phyloP scores from a whole-genome alignment of 2,888 invertebrate genomes.

The Campopleginae sp. region DNA sequence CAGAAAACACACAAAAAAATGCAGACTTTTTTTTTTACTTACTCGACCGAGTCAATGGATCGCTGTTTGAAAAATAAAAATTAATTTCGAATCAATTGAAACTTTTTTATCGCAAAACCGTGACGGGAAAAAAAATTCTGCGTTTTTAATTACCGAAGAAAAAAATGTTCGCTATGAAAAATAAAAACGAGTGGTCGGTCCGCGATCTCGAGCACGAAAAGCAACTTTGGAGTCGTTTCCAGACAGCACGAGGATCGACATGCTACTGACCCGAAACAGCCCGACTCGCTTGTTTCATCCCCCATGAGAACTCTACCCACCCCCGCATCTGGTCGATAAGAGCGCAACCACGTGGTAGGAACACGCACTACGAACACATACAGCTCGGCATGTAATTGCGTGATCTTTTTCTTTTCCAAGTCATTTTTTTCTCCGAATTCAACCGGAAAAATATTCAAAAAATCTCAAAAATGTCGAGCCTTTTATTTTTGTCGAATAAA shows the following conservation, averaged over 20 bases:
- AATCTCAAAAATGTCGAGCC: neutral
- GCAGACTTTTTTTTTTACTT: neutral
- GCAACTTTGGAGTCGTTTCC: slow-evolving; percentile 36
- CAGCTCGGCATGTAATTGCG: slow-evolving; percentile 38
- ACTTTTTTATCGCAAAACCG: neutral
- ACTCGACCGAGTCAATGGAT: neutral
- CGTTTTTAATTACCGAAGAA: neutral
- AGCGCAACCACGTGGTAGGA: slow-evolving; percentile 81
- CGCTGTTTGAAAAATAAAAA: neutral
- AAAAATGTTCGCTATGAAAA: slow-evolving; percentile 23
- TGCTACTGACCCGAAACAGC: slow-evolving; percentile 79
- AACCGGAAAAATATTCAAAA: neutral
- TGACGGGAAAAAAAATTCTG: neutral
- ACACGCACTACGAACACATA: slow-evolving; percentile 72
- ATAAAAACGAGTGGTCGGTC: slow-evolving; percentile 35
- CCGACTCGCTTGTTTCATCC: slow-evolving; percentile 59
- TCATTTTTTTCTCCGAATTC: neutral
- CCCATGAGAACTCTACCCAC: slow-evolving; percentile 49
- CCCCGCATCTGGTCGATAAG: slow-evolving; percentile 77
- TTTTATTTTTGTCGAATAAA: neutral
- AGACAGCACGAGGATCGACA: slow-evolving; percentile 78
- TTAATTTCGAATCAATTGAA: neutral
- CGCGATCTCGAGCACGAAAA: slow-evolving; percentile 40
- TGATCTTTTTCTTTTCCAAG: slow-evolving; percentile 25
- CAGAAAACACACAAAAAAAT: too few species aligned